Conservation (phyloP, 2,797 vertebrate species). For the Eulemur rubriventer region DNA sequence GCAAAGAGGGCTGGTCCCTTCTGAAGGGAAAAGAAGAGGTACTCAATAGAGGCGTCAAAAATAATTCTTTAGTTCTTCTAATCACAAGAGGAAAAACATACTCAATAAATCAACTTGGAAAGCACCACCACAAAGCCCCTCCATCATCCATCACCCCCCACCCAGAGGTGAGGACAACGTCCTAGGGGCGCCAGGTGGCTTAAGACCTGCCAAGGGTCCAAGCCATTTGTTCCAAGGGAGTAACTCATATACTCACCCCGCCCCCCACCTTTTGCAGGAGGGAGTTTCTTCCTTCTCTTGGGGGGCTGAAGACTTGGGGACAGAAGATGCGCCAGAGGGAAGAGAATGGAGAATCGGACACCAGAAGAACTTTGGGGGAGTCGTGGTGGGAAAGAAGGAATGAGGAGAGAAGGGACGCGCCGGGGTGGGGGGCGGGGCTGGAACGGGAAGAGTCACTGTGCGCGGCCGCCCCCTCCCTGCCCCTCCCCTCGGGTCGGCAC, state of each 20-base stretch:
- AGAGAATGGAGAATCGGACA: background rate
- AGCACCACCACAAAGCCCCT: background rate
- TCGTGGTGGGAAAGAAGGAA: too few relatives aligned
- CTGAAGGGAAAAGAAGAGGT: background rate
- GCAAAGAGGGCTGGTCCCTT: background rate
- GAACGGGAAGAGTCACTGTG: accelerated
- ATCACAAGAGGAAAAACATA: background rate
- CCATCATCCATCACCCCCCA: background rate
- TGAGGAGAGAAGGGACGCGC: background rate
- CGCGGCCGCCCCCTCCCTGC: background rate
- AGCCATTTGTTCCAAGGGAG: background rate
- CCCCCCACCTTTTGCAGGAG: background rate
- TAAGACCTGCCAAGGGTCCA: background rate
- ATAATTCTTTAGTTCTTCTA: background rate
- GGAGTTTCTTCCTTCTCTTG: background rate
- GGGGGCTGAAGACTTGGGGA: background rate
- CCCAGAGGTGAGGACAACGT: background rate
- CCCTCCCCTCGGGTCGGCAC: background rate
- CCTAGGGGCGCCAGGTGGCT: background rate
- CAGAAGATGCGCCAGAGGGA: background rate
- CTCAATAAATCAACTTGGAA: background rate
- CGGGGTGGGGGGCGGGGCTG: background rate
- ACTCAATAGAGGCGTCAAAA: background rate
- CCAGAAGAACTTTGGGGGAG: background rate
- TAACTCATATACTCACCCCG: background rate